Conservation (phyloP, 2,113 vertebrate species). For the Anhinga rufa region DNA sequence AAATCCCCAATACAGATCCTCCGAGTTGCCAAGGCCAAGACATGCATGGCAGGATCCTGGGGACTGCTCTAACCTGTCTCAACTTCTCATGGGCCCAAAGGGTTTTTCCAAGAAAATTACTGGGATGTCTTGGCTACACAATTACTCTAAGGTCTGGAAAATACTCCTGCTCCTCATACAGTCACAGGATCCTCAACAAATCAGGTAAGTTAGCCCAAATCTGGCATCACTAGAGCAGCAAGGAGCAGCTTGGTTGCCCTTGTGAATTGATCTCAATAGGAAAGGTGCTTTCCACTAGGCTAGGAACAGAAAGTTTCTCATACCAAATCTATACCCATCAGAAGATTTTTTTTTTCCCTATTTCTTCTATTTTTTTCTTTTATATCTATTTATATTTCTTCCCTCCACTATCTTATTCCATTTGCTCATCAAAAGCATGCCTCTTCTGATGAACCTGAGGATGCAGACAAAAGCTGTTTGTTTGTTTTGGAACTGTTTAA, state of each 20-base stretch:
- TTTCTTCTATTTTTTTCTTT: not conserved
- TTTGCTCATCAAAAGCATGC: not conserved
- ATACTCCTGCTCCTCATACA: not conserved
- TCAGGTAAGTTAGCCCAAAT: not conserved
- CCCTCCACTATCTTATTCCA: not conserved
- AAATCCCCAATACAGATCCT: not conserved
- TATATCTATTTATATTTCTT: not conserved
- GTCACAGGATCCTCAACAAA: not conserved
- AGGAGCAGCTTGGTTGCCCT: not conserved
- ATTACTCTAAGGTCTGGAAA: not conserved
- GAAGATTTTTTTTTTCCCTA: not conserved
- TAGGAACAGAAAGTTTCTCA: not conserved
- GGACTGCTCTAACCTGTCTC: not conserved
- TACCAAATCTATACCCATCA: not conserved
- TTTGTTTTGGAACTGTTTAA: constrained; percentile 36
- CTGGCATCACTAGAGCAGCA: not conserved
- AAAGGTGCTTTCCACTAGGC: not conserved
- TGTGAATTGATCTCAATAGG: not conserved
- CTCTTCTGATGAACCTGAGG: not conserved
- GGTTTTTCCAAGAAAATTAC: not conserved
- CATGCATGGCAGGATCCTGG: not conserved
- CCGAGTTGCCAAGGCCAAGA: not conserved
- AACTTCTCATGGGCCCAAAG: not conserved
- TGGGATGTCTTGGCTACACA: not conserved
- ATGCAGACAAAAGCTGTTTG: constrained; percentile 14